Conservation (phyloP, 1,140 invertebrate species). For the Leptinotarsa defecta region DNA sequence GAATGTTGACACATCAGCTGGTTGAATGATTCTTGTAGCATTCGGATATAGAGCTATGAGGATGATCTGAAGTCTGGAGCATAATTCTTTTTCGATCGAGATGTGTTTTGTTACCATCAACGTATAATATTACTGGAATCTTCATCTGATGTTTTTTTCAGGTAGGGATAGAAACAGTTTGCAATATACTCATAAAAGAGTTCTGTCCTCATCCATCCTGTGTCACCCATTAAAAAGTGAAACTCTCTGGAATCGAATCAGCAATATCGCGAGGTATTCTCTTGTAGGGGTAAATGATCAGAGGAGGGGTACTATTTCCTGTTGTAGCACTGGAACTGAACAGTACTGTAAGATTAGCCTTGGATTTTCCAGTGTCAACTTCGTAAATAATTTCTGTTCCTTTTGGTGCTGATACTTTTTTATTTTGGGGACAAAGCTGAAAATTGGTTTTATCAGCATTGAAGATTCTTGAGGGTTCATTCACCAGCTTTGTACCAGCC, state of each 20-base stretch:
- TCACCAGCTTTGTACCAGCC: neutral
- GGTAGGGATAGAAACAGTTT: neutral
- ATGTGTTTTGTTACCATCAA: neutral
- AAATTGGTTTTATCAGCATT: neutral
- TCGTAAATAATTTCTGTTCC: neutral
- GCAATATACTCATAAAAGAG: neutral
- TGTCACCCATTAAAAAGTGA: neutral
- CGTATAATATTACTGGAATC: neutral
- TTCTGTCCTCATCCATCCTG: neutral
- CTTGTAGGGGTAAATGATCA: neutral
- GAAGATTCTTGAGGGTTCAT: neutral
- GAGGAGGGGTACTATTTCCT: neutral
- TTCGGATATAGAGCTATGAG: too few species aligned
- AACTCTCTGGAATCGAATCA: neutral
- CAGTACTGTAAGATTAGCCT: neutral
- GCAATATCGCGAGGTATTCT: neutral
- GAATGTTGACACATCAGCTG: too few species aligned
- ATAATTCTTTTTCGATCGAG: neutral
- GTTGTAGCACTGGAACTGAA: neutral
- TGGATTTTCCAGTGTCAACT: neutral
- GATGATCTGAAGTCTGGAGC: too few species aligned
- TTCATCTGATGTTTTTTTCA: neutral
- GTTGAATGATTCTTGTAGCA: too few species aligned
- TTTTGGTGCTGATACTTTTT: neutral
- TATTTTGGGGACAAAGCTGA: neutral